Base-by-base conservation (phyloP, 2,888 invertebrate genomes). In the Nomada fucata region DNA sequence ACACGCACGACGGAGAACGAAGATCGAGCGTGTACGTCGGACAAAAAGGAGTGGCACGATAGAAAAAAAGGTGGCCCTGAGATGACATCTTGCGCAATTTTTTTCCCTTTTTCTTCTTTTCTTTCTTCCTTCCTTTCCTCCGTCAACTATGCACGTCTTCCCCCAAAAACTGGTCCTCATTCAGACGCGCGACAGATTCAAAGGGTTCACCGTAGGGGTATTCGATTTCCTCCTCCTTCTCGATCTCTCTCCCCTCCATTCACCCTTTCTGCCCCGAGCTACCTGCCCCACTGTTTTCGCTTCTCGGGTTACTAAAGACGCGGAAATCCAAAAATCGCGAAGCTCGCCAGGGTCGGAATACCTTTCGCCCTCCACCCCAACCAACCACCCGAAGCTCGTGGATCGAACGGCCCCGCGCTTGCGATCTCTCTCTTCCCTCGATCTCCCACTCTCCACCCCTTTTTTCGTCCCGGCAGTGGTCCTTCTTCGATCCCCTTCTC, bases 81-180 rank as follows among this genome's bases (percentile, higher is more conserved):
- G 91, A 92, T 93, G 93, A 93, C 93, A 93, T 93, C 93, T 93
- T 89, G 92, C 92, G 92, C 92, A 91, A 92, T 92, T 92, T 91
- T 90, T 88, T 89, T 88, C 4, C 42, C 26, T 23, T 26, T 26
- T 2, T 26, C 26, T 26, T 47, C 53, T 9, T n/a, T 15, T n/a
- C 18, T 57, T 67, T 78, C 77, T 79, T 50, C 67, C 67, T 70
- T 67, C 52, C 67, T 69, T 77, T 69, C 50, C 47, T 75, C 36
- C 29, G 81, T 64, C 69, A 70, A 64, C 44, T 47, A 47, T 11
- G 67, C 42, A 50, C n/a, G 70, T 63, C 70, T 65, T 78, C 63
- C 57, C 57, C 71, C 23, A 18, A 59, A 29, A 29, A 59, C 69
- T 55, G 74, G 74, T 52, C 83, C 61, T 75, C 76, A 76, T 83